Evolutionary conservation across 2,888 invertebrate species (phyloP).

Genomic region (Lagria hirta): DNA sequence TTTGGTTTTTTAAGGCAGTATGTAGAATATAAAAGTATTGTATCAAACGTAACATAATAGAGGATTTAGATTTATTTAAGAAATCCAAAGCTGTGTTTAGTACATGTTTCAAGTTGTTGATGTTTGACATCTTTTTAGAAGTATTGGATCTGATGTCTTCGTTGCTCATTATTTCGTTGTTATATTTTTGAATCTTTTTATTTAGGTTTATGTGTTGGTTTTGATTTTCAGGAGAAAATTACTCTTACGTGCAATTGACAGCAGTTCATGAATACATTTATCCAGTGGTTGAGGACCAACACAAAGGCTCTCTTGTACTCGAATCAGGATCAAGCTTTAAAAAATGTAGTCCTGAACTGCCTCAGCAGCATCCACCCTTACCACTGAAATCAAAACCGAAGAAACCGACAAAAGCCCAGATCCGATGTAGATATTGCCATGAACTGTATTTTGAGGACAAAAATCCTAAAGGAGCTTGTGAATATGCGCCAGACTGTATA

Average conservation of each 20-base stretch:
- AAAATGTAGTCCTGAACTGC: conserved; percentile 57
- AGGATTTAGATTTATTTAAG: too few relatives aligned
- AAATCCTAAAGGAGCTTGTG: conserved; percentile 83
- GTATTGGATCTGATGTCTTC: too few relatives aligned
- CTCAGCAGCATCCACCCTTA: conserved; percentile 38
- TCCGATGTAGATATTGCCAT: conserved; percentile 71
- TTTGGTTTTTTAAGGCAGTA: too few relatives aligned
- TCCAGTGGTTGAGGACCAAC: conserved; percentile 65
- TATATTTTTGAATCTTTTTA: conserved; percentile 1
- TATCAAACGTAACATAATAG: too few relatives aligned
- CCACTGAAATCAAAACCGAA: conserved; percentile 27
- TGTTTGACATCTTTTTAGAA: too few relatives aligned
- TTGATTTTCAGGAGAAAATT: conserved; percentile 61
- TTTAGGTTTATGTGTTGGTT: conserved; percentile 1
- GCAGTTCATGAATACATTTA: conserved; percentile 87
- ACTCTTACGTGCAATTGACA: conserved; percentile 82
- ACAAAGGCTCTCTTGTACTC: conserved; percentile 36
- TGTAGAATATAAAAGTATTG: too few relatives aligned
- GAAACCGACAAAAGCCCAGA: conserved; percentile 35
- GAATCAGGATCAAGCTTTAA: conserved; percentile 65
- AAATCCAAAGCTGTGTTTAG: too few relatives aligned
- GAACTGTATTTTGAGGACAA: conserved; percentile 80
- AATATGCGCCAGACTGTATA: conserved; percentile 84
- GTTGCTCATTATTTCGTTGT: too few relatives aligned
- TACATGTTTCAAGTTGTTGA: too few relatives aligned